phyloP scores from a whole-genome alignment of 2,888 invertebrate genomes.

The Volucella zonaria region DNA sequence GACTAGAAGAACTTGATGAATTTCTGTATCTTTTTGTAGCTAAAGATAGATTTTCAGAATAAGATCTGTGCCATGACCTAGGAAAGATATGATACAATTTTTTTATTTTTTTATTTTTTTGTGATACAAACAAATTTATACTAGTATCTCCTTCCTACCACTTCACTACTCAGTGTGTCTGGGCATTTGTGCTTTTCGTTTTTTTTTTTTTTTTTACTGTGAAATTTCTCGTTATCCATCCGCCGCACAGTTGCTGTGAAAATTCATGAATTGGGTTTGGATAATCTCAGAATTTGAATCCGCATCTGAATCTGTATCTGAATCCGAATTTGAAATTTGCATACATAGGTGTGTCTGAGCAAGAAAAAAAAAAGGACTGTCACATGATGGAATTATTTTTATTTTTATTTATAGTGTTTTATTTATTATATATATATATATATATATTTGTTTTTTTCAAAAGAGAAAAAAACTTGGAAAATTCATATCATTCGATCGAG shows the following conservation, averaged over 20 bases:
- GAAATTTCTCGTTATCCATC: constrained; percentile 8
- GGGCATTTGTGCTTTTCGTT: constrained; percentile 12
- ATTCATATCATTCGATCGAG: constrained; percentile 1
- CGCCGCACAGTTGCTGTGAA: constrained; percentile 8
- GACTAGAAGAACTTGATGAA: constrained; percentile 38
- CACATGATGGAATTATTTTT: constrained; percentile 12
- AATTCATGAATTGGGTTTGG: constrained; percentile 43
- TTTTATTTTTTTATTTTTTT: not conserved
- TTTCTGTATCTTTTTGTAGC: constrained; percentile 33
- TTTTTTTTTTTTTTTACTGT: not conserved
- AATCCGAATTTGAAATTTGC: not conserved
- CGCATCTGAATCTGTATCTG: too few relatives aligned
- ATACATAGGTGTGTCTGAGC: constrained; percentile 21
- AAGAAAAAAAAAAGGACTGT: not conserved
- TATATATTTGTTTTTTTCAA: not conserved
- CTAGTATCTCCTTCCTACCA: too few relatives aligned
- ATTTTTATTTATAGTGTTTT: too few relatives aligned
- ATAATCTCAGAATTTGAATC: too few relatives aligned
- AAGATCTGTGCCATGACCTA: constrained; percentile 72
- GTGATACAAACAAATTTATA: constrained; percentile 28
- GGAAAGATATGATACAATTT: constrained; percentile 31
- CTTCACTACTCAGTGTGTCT: not conserved
- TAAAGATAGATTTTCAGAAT: constrained; percentile 34
- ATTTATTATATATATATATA: too few relatives aligned
- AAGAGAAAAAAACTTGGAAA: not conserved